A percentile compares a stretch with the other conserved stretches of the same genome.
These are phyloP conservation scores for Mallotus villosus DNA, from an alignment of 2,797 vertebrate genomes.

Conservation along the genomic window DNA sequence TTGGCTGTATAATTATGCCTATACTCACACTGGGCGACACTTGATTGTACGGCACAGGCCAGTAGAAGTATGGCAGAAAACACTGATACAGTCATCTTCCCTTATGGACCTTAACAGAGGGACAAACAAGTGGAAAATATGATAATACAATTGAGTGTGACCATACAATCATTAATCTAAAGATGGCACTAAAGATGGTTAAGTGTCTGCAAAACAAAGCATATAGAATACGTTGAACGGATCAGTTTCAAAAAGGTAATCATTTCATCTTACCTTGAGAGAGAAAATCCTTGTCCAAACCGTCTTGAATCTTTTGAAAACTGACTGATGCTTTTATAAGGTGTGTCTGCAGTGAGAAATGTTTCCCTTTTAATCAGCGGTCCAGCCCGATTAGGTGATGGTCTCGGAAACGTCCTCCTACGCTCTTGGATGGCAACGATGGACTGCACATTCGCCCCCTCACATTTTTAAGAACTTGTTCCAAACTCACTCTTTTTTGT, in stretches of 20 bases:
- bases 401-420: constrained; percentile 32
- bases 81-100: constrained; percentile 49
- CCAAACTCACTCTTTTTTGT: not conserved
- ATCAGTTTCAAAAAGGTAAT: not conserved
- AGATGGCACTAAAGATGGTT: too few relatives aligned
- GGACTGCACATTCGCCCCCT: not conserved
- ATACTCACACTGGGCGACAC: constrained; percentile 65
- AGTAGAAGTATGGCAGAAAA: constrained; percentile 48
- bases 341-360: constrained; percentile 26
- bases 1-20: not conserved
- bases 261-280: constrained; percentile 33
- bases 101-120: constrained; percentile 32
- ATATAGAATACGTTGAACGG: not conserved
- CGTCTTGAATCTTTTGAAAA: constrained; percentile 18
- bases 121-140: constrained; percentile 7
- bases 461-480: not conserved
- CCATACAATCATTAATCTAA: not conserved
- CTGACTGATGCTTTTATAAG: constrained; percentile 61
- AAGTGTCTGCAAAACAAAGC: not conserved
- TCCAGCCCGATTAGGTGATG: constrained; percentile 59
- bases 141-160: not conserved
- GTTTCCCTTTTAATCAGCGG: constrained; percentile 50
- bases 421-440: not conserved
- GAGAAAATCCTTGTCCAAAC: constrained; percentile 27
- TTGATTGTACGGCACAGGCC: constrained; percentile 40